Base-by-base conservation (phyloP, 2,797 vertebrate species). In the Silurus lanzhouensis region DNA sequence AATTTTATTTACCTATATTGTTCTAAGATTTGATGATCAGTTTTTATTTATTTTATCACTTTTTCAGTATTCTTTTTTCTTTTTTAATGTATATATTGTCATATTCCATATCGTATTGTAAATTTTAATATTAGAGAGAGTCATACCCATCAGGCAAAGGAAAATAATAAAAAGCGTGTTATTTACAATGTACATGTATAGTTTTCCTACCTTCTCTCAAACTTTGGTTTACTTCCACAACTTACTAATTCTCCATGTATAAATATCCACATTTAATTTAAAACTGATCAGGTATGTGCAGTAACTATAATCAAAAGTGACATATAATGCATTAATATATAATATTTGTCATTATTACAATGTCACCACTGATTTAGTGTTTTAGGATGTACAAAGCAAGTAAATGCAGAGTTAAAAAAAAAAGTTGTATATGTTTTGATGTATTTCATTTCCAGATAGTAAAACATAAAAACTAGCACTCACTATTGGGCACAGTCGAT, bases 401-500 rank as follows among this genome's bases (percentile, higher is more conserved):
- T 38, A 5, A 38, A 38, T 20, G 5, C 22, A 20, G 19, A 6
- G 7, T 20, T n/a, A 4, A 60, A 46, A 14, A 6, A 77, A 77
- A 38, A 38, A 19, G 14, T 13, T 77, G 20, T 27, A 5, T 60
- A 57, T 58, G 48, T 55, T 75, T 31, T 31, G 13, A 60, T 60
- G 38, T 2, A 77, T 60, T 58, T 61, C 4, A 58, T 58, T 25
- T 19, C 25, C 55, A 52, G 48, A 52, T 22, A 25, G 71, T 7
- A 74, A 22, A 77, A 13, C 27, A 38, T 44, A 20, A 52, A 52
- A 7, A 52, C 10, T 52, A 75, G 61, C 80, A 89, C 97, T 98
- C 94, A 99, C 98, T 99, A 99, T 91, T 98, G 95, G 25, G 98
- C 98, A 15, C 98, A 98, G 95, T 99, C 98, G 20, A 99, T 99